Evolutionary conservation across 2,797 vertebrate species (phyloP).

Genomic region (Euphonia xanthogaster): DNA sequence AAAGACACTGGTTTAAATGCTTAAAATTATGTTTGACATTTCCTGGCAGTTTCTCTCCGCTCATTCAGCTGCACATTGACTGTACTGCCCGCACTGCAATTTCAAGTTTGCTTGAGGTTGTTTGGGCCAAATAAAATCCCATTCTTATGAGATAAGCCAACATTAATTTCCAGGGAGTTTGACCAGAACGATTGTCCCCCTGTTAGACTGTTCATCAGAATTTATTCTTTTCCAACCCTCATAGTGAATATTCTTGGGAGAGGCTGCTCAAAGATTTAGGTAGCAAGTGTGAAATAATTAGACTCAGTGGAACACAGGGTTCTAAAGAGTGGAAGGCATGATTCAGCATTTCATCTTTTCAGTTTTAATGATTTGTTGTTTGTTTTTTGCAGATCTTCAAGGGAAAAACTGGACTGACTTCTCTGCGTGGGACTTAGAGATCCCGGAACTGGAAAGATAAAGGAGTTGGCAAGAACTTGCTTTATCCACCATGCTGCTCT

Average conservation of each 20-base stretch:
- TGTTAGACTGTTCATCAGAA: not conserved
- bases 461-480: slow-evolving; percentile 1
- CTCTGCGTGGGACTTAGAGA: not conserved
- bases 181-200: not conserved
- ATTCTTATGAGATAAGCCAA: not conserved
- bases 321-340: slow-evolving; percentile 9
- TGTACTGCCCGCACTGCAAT: not conserved
- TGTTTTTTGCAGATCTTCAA: not conserved
- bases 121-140: not conserved
- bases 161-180: not conserved
- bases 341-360: slow-evolving; percentile 37
- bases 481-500: slow-evolving; percentile 1
- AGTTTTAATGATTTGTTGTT: not conserved
- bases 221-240: not conserved
- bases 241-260: not conserved
- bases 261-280: not conserved
- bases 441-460: slow-evolving; percentile 13
- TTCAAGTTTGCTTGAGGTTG: not conserved
- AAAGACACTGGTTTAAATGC: not conserved
- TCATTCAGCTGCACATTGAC: not conserved
- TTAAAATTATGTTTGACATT: not conserved
- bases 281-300: slow-evolving; percentile 25
- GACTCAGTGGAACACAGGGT: slow-evolving; percentile 2
- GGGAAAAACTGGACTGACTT: not conserved
- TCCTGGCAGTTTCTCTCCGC: not conserved